Evolutionary conservation across 2,113 vertebrate species (phyloP).

Genomic region (Panthera uncia): DNA sequence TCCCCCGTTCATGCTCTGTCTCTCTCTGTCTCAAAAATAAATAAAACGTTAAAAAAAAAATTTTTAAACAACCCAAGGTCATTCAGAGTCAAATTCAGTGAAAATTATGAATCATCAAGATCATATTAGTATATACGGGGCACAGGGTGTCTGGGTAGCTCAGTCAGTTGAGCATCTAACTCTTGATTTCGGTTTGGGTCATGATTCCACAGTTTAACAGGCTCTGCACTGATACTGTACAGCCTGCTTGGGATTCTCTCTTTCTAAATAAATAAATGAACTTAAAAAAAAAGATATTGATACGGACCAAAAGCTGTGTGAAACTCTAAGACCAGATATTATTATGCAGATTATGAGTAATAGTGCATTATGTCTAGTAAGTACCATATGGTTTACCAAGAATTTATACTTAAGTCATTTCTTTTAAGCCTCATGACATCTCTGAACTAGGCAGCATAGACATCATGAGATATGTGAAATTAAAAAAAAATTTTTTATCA

Average conservation of each 20-base stretch:
- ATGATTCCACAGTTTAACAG: too few species aligned
- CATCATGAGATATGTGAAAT: neutral
- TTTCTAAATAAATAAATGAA: too few species aligned
- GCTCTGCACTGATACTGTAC: too few species aligned
- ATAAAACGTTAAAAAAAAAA: too few species aligned
- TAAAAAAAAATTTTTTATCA: neutral
- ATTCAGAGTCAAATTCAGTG: neutral
- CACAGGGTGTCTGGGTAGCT: too few species aligned
- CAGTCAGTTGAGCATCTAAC: too few species aligned
- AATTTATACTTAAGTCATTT: neutral
- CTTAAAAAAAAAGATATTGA: neutral
- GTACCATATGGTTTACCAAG: neutral
- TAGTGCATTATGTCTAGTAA: neutral
- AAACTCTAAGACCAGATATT: neutral
- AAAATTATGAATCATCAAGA: neutral
- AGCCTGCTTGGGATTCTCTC: too few species aligned
- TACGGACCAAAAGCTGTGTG: neutral
- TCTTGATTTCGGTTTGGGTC: too few species aligned
- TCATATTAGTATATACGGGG: neutral
- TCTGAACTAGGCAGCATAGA: neutral
- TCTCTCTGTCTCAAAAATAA: too few species aligned
- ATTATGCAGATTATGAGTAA: neutral
- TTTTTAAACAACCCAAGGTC: neutral
- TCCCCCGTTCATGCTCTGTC: too few species aligned
- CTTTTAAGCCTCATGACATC: neutral